phyloP scores from a whole-genome alignment of 2,888 invertebrate species.

The Andrena flavipes region DNA sequence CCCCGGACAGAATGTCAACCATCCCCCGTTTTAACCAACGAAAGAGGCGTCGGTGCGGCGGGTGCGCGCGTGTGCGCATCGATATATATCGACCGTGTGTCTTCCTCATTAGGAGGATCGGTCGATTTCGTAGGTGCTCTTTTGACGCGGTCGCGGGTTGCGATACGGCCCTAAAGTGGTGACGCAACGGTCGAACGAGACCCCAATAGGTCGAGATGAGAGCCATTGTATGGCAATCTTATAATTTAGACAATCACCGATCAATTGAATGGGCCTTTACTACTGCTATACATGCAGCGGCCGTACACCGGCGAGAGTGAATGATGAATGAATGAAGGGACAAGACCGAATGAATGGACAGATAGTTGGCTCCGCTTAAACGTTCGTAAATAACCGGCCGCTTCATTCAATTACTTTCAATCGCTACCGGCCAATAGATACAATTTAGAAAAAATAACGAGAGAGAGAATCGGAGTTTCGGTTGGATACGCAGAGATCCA shows the following conservation, averaged over 20 bases:
- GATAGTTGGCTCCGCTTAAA: slow-evolving; percentile 85
- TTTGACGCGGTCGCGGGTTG: slow-evolving; percentile 78
- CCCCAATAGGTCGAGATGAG: slow-evolving; percentile 85
- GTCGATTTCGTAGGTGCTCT: slow-evolving; percentile 67
- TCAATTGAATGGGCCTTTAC: slow-evolving; percentile 85
- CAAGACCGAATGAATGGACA: slow-evolving; percentile 85
- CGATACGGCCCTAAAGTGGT: slow-evolving; percentile 84
- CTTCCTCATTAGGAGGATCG: slow-evolving; percentile 65
- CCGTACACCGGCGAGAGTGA: slow-evolving; percentile 82
- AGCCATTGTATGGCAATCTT: slow-evolving; percentile 85
- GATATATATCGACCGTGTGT: slow-evolving; percentile 32
- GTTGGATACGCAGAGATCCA: neutral
- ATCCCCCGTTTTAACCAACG: slow-evolving; percentile 11
- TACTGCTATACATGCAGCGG: slow-evolving; percentile 84
- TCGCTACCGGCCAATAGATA: slow-evolving; percentile 85
- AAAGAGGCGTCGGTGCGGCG: neutral
- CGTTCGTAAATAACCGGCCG: slow-evolving; percentile 85
- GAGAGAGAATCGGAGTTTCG: slow-evolving; percentile 41
- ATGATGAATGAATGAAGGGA: slow-evolving; percentile 85
- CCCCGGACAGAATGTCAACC: slow-evolving; percentile 29
- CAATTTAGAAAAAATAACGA: slow-evolving; percentile 82
- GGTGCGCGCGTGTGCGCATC: slow-evolving; percentile 15
- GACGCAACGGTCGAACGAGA: slow-evolving; percentile 84
- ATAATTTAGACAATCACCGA: slow-evolving; percentile 85
- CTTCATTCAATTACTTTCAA: slow-evolving; percentile 85